These are phyloP conservation scores for Chrysocyon brachyurus DNA, from an alignment of 2,797 vertebrate species.

Conservation along the genomic window DNA sequence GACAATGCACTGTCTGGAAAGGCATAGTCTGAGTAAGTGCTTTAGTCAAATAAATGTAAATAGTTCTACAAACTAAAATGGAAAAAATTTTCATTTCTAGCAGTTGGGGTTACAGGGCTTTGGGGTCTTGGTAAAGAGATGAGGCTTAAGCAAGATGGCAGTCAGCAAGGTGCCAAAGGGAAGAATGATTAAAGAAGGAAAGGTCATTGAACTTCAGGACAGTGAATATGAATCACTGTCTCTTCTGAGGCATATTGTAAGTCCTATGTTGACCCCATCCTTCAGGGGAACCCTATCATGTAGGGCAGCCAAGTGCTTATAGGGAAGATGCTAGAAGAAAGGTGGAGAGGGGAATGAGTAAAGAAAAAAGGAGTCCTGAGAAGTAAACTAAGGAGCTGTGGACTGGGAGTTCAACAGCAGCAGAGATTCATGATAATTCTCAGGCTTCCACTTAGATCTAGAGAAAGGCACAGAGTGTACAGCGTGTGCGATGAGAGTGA, in stretches of 20 bases:
- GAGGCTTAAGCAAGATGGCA: background rate
- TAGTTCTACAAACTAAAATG: background rate
- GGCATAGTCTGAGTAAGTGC: background rate
- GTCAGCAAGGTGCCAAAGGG: background rate
- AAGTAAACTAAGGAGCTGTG: background rate
- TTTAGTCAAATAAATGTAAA: constrained; percentile 42
- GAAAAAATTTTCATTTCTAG: background rate
- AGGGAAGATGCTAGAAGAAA: background rate
- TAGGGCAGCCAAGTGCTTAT: background rate
- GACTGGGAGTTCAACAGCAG: background rate
- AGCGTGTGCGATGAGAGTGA: background rate
- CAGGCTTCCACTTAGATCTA: background rate
- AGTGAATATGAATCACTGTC: background rate
- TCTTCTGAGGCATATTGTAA: background rate
- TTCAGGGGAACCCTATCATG: background rate
- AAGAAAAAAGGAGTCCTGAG: background rate
- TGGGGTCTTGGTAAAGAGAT: background rate
- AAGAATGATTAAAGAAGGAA: background rate
- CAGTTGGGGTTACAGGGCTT: background rate
- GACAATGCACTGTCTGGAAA: background rate
- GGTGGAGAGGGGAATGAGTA: background rate
- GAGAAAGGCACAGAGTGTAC: background rate
- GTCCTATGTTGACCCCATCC: background rate
- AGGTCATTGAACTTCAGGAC: background rate
- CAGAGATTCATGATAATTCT: background rate